Evolutionary conservation across 2,888 invertebrate genomes (phyloP).

Genomic region (Papilio elwesi): DNA sequence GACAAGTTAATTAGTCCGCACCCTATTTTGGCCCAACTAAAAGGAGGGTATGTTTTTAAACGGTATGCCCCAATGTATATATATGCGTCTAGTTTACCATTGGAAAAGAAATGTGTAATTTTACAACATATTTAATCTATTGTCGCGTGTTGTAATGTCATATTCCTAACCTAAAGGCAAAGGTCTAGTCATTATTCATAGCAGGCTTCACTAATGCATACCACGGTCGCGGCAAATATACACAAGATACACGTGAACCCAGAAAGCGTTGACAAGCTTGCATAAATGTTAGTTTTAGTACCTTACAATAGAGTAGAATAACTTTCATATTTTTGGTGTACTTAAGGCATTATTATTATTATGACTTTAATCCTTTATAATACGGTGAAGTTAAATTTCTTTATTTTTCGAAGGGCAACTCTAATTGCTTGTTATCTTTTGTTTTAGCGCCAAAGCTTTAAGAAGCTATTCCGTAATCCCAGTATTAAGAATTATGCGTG

Average conservation of each 20-base stretch:
- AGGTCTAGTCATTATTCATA: conserved; percentile 70
- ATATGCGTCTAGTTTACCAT: too few species aligned
- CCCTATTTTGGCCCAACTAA: background rate
- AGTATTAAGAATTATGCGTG: conserved; percentile 81
- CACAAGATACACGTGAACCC: conserved; percentile 75
- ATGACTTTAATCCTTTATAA: background rate
- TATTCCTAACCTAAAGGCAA: conserved; percentile 56
- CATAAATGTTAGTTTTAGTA: conserved; percentile 56
- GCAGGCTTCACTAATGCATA: conserved; percentile 79
- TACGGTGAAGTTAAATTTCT: conserved; percentile 54
- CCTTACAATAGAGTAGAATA: conserved; percentile 17
- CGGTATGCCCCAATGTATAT: too few species aligned
- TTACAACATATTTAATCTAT: conserved; percentile 44
- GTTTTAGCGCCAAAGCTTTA: conserved; percentile 77
- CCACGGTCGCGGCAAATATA: conserved; percentile 75
- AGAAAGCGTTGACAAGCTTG: conserved; percentile 65
- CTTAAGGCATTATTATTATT: background rate
- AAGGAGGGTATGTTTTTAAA: too few species aligned
- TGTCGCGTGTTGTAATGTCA: conserved; percentile 51
- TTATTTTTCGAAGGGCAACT: conserved; percentile 49
- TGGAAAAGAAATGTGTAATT: too few species aligned
- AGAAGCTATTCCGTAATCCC: conserved; percentile 80
- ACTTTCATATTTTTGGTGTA: background rate
- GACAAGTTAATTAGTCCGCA: background rate
- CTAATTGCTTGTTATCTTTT: conserved; percentile 80